phyloP scores from a whole-genome alignment of 2,888 invertebrate species.

The Drosophila incognita region DNA sequence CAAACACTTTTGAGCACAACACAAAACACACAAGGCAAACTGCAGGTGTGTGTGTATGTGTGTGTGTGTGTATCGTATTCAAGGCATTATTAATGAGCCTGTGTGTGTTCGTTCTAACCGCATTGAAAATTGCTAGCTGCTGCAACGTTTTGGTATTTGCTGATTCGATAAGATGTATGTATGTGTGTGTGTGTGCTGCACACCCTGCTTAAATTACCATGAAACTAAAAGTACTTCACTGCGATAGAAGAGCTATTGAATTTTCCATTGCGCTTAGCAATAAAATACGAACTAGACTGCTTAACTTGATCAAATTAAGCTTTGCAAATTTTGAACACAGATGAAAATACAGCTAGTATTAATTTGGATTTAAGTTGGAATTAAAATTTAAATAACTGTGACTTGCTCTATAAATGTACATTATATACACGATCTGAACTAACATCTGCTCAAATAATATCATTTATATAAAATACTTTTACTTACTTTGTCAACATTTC shows the following conservation, averaged over 20 bases:
- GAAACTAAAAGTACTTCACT: not conserved
- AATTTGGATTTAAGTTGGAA: not conserved
- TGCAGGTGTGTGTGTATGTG: not conserved
- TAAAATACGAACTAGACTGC: not conserved
- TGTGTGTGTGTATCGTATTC: slow-evolving; percentile 27
- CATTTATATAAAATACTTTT: not conserved
- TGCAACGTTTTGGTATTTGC: slow-evolving; percentile 34
- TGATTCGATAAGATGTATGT: slow-evolving; percentile 43
- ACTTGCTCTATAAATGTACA: not conserved
- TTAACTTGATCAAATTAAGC: not conserved
- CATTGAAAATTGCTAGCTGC: slow-evolving; percentile 17
- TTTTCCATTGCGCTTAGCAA: not conserved
- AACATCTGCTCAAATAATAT: not conserved
- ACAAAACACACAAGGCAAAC: not conserved
- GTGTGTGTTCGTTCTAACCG: not conserved
- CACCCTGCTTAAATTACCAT: slow-evolving; percentile 1
- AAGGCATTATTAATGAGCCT: slow-evolving; percentile 48
- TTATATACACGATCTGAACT: not conserved
- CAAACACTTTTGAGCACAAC: slow-evolving; percentile 29
- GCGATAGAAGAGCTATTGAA: not conserved
- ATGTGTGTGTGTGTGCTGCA: not conserved
- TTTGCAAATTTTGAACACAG: not conserved
- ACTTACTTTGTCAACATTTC: not conserved
- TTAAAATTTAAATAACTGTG: not conserved
- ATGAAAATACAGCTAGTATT: not conserved